Evolutionary conservation across 1,140 invertebrate genomes (phyloP), one percentile per base, ranked within the genome.

Genomic region (Drosophila miranda): DNA sequence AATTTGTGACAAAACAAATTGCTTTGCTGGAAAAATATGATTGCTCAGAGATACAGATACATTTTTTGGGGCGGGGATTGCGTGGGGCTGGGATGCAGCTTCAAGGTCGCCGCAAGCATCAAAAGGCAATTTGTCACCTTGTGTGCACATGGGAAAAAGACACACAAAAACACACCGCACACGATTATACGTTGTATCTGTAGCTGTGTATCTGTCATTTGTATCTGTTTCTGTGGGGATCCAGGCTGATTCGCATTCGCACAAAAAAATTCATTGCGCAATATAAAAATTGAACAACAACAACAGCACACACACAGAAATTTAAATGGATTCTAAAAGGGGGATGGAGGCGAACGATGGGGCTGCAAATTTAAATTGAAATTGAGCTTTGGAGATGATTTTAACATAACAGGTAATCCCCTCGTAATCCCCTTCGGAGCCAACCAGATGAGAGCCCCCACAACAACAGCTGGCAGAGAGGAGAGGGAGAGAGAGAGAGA

Each of bases 71-170:
- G 16, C 44, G 48, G 55, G 30, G 56, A 58, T 69, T 72, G 19
- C 21, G n/a, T n/a, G 9, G 16, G 42, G 64, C 41, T 49, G 43
- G 43, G 28, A 79, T 86, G 81, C 81, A 80, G 61, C 45, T 56
- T 68, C 82, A 86, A 86, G 82, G 81, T 87, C 78, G 71, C n/a
- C 43, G 23, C 55, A 60, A 71, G 60, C 74, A 71, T 58, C 56
- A 55, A 59, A 57, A 55, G 58, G 76, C 76, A 79, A 84, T 83
- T 79, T 83, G 80, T 84, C 80, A 84, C 74, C 75, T 70, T 46
- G 48, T 52, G 51, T 51, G 44, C 55, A 38, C 34, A 38, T 38
- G 57, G 21, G 38, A 71, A 41, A 38, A 54, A n/a, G 46, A 7
- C 9, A 26, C 28, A 16, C 49, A 16, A 34, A 43, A 59, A 5